phyloP scores from a whole-genome alignment of 1,140 invertebrate genomes.

The Magallana ariakensis region DNA sequence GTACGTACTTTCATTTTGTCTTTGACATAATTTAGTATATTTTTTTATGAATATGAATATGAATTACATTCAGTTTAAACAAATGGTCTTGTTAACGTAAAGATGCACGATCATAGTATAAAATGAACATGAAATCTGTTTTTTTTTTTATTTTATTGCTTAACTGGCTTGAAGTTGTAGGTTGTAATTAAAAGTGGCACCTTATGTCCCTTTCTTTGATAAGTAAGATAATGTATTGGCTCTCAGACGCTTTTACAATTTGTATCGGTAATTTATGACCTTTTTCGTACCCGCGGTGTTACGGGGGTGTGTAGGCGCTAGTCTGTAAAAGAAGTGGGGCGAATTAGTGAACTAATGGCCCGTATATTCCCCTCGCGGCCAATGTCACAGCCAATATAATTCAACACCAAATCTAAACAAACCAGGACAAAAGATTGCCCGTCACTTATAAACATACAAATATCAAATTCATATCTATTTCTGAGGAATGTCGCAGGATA shows the following conservation, averaged over 20 bases:
- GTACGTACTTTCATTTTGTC: not conserved
- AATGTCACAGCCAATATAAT: not conserved
- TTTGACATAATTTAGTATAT: not conserved
- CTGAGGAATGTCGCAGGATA: not conserved
- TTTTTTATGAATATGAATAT: not conserved
- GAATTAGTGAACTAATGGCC: slow-evolving; percentile 1
- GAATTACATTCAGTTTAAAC: not conserved
- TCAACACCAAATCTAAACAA: not conserved
- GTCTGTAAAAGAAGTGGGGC: not conserved
- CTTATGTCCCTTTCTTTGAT: not conserved
- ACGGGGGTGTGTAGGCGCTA: not conserved
- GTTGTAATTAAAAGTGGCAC: not conserved
- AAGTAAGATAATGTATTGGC: slow-evolving; percentile 4
- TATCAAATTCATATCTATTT: not conserved
- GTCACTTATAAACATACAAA: not conserved
- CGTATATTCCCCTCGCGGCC: not conserved
- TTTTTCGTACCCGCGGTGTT: not conserved
- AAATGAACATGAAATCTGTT: no score
- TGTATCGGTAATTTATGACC: slow-evolving; percentile 22
- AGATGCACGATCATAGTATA: no score
- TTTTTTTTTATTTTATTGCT: no score
- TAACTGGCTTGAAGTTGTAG: not conserved
- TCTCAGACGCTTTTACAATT: slow-evolving; percentile 3
- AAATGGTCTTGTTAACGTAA: no score
- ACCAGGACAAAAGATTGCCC: not conserved